Evolutionary conservation across 2,888 invertebrate species (phyloP).

Genomic region (Altica lythri): DNA sequence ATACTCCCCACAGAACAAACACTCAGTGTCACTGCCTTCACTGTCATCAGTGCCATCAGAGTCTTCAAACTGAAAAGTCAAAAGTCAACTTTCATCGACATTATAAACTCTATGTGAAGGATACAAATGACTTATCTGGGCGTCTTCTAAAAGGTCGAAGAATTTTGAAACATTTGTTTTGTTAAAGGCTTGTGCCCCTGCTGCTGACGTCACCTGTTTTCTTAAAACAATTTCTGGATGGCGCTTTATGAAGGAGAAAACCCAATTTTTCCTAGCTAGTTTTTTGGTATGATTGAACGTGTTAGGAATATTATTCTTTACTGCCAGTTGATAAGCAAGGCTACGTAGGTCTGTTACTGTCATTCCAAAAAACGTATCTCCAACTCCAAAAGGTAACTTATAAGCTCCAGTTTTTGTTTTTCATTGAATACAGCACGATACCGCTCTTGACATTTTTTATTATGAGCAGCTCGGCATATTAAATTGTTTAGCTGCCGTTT

Average conservation of each 20-base stretch:
- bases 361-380: constrained; percentile 17
- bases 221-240: background rate
- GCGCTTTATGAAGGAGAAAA: constrained; percentile 4
- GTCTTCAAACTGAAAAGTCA: too few relatives aligned
- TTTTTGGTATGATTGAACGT: constrained; percentile 1
- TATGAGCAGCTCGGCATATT: constrained; percentile 1
- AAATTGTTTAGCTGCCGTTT: constrained; percentile 9
- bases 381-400: constrained; percentile 8
- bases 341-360: constrained; percentile 13
- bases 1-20: background rate
- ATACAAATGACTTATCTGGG: background rate
- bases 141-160: constrained; percentile 1
- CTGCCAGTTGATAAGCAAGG: constrained; percentile 14
- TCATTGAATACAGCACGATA: constrained; percentile 8
- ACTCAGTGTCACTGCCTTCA: background rate
- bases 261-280: background rate
- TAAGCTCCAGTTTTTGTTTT: constrained; percentile 1
- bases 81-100: background rate
- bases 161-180: constrained; percentile 3
- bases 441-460: constrained; percentile 5
- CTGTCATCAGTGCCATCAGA: too few relatives aligned
- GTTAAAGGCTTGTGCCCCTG: background rate
- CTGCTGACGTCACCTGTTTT: constrained; percentile 2
- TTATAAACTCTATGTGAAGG: constrained; percentile 6
- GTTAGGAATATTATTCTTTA: constrained; percentile 10